A percentile compares a stretch with the other conserved stretches of the same genome.
Conservation (phyloP, 2,113 vertebrate genomes). For the Camelus bactrianus region DNA sequence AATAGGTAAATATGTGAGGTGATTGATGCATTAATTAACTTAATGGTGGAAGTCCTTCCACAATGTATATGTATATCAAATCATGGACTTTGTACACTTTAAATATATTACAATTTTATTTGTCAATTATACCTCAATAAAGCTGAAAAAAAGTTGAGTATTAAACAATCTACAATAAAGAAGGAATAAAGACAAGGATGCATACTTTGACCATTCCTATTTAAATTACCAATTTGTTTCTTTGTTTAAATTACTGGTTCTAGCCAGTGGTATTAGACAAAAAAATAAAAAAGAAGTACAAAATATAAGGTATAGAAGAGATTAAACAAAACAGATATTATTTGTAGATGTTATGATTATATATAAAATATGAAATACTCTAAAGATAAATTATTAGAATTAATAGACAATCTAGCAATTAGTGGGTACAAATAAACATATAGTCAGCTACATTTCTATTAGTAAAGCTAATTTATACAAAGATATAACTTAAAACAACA, state of each 20-base stretch:
- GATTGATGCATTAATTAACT: too few species aligned
- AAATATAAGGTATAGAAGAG: not conserved
- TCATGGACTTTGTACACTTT: too few species aligned
- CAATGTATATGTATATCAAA: too few species aligned
- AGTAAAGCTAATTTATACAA: slow-evolving; percentile 17
- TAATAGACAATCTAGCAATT: not conserved
- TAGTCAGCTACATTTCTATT: not conserved
- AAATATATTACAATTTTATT: too few species aligned
- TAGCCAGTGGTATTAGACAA: not conserved
- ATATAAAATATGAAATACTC: not conserved
- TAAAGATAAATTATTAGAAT: not conserved
- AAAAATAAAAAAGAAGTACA: not conserved
- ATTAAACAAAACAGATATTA: not conserved
- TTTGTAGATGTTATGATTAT: not conserved
- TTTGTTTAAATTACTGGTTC: slow-evolving; percentile 10
- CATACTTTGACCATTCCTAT: not conserved
- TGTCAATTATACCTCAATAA: not conserved
- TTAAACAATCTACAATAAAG: not conserved
- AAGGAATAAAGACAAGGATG: not conserved
- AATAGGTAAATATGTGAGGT: too few species aligned
- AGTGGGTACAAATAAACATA: not conserved
- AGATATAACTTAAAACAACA: not conserved
- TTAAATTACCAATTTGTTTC: not conserved
- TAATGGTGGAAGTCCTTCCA: too few species aligned
- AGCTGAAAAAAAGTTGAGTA: not conserved